Conservation (phyloP, 2,888 invertebrate genomes). For the Cheilosia vernalis region DNA sequence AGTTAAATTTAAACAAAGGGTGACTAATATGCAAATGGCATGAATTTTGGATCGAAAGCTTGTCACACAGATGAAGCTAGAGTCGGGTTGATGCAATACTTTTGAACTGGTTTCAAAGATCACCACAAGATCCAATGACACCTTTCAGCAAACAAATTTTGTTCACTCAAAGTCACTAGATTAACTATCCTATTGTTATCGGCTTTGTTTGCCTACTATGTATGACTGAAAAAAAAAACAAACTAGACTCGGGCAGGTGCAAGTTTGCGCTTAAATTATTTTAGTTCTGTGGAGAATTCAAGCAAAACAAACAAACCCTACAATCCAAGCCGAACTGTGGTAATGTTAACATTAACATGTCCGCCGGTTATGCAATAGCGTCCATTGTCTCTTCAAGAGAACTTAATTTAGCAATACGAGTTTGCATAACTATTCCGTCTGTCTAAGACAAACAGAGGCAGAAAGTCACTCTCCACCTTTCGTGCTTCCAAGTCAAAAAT, state of each 20-base stretch:
- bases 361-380: conserved; percentile 32
- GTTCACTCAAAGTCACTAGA: conserved; percentile 14
- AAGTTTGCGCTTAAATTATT: conserved; percentile 12
- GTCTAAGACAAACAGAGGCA: conserved; percentile 14
- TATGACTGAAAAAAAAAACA: not conserved
- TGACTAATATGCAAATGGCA: no score
- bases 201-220: not conserved
- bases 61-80: no score
- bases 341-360: conserved; percentile 16
- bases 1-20: no score
- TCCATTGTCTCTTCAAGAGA: conserved; percentile 48
- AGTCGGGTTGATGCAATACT: no score
- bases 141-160: not conserved
- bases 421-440: conserved; percentile 34
- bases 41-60: no score
- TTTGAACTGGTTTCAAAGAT: no score
- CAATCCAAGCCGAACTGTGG: not conserved
- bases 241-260: conserved; percentile 4
- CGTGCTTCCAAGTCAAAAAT: conserved; percentile 10
- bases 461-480: not conserved
- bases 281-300: conserved; percentile 27
- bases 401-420: conserved; percentile 51
- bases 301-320: conserved; percentile 33
- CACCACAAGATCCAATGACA: no score
- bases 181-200: conserved; percentile 3